Evolutionary conservation across 2,113 vertebrate genomes (phyloP), one percentile per base, ranked within the genome.

Genomic region (Actenoides lindsayi): DNA sequence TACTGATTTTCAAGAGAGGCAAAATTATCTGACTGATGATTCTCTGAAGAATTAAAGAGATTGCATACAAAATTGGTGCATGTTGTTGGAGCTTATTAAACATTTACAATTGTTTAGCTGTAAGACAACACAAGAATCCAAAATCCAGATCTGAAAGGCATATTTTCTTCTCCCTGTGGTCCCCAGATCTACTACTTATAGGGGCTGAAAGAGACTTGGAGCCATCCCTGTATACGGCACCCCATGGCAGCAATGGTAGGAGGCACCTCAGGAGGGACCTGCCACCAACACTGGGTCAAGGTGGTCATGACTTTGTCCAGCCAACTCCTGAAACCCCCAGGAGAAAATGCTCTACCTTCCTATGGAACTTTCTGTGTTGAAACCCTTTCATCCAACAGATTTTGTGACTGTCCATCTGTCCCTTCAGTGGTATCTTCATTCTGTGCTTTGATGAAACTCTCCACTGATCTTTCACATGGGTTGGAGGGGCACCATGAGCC

Each of bases 21-120:
- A 79, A 76, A 96, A 76, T 82, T 82, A 89, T 89, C 78, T 62
- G 74, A 89, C 69, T 94, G 57, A 87, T 4, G 6, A 68, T 76
- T 81, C 91, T 91, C 87, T 91, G 84, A 76, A 95, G 84, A 71
- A 82, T 87, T 95, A 75, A 86, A 78, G 74, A 95, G 91, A 57
- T 62, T 83, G 65, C 87, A 84, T 71, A 75, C 80, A 91, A 95
- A 95, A 91, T 5, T 64, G n/a, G 67, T 84, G 75, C 42, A n/a
- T 9, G 3, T 64, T 87, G 74, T 48, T 83, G 80, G 56, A 87
- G 51, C 79, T 81, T 87, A 93, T 83, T 82, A 94, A 97, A 94
- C 69, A 93, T 94, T 95, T 92, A 91, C 37, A 46, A 37, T 86
- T 88, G 50, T 92, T 94, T 90, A 88, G 53, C 73, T 62, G 39